Base-by-base conservation (phyloP, 64 coral and sea anemone genomes). In the Porites lutea region DNA sequence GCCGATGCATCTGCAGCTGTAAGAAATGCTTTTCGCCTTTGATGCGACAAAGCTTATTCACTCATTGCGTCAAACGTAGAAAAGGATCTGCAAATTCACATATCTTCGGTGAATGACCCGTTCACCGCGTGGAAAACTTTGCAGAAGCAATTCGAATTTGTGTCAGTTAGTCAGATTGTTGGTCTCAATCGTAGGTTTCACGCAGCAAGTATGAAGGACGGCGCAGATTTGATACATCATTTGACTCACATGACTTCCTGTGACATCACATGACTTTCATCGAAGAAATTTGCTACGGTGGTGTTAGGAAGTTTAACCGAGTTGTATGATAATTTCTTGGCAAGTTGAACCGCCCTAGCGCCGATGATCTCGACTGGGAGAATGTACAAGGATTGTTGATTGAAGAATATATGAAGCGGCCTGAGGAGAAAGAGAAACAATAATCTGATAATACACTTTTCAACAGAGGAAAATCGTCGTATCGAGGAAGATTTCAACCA, bases 201-300 rank as follows among this genome's bases (percentile, higher is more conserved):
- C 0, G 27, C 27, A 37, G 27, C 27, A 37, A 37, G 27, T 37
- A 37, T 37, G 27, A 37, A 37, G 1, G 27, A 37, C 27, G 27
- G 27, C 27, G 0, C 27, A 37, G 27, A 37, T 37, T 37, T 37
- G 1, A 48, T 87, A 65, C 20, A 87, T 4, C 83, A 87, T 12
- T 46, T 72, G 23, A 87, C 83, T 4, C 13, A 69, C 48, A 87
- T 87, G 83, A 87, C 83, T 71, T 87, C 83, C 21, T 65, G 18
- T 13, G 83, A 63, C 52, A 53, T 52, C 63, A 65, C 70, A 48
- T 43, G 71, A n/a, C 70, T 87, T 52, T 87, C 83, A 52, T 87
- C 83, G 61, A 87, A 73, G 83, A 87, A 87, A 65, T 87, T 87
- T 58, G 83, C 83, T 49, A 87, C 60, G 20, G 61, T 43, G 8